These are phyloP conservation scores for Carposina sasakii DNA, from an alignment of 1,140 invertebrate genomes.

Conservation along the genomic window DNA sequence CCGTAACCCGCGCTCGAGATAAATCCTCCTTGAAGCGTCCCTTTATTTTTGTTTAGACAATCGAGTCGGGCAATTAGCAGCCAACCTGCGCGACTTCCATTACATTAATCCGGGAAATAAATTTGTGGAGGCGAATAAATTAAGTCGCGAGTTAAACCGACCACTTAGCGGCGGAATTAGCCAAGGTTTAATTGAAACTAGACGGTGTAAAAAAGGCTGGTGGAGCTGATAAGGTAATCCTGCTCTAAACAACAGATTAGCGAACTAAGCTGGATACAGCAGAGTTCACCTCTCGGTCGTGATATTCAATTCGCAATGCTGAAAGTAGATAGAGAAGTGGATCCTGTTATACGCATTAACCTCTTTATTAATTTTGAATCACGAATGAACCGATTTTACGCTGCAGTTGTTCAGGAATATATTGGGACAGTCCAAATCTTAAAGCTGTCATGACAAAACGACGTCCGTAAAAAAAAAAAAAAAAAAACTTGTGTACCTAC, in stretches of 20 bases:
- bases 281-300: no score
- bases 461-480: no score
- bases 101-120: conserved; percentile 54
- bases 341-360: no score
- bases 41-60: conserved; percentile 47
- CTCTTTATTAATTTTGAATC: no score
- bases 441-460: no score
- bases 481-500: no score
- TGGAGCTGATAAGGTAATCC: not conserved
- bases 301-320: no score
- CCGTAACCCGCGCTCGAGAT: conserved; percentile 9
- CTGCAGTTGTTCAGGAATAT: no score
- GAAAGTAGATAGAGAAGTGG: no score
- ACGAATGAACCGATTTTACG: no score
- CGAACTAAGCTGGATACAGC: conserved; percentile 40
- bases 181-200: conserved; percentile 62
- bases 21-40: conserved; percentile 22
- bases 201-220: not conserved
- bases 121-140: conserved; percentile 53
- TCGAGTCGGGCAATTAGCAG: conserved; percentile 48
- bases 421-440: no score
- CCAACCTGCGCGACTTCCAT: conserved; percentile 35
- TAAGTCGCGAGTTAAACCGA: conserved; percentile 52
- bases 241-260: conserved; percentile 22
- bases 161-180: conserved; percentile 56